Percentiles rank a stretch among this genome's conserved stretches.
Evolutionary conservation across 2,888 invertebrate genomes (phyloP).

Genomic region (Autographa gamma): DNA sequence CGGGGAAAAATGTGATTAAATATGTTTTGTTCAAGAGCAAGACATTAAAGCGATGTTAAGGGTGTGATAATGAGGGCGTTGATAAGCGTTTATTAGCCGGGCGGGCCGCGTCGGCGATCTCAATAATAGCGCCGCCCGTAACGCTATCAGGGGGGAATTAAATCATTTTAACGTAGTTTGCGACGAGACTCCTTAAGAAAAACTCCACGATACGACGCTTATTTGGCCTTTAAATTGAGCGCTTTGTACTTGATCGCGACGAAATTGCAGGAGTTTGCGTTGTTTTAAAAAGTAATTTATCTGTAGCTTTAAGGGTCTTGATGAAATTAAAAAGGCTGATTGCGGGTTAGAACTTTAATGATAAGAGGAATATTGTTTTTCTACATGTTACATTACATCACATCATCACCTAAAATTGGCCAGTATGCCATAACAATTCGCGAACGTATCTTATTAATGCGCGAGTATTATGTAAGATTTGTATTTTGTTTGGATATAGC

Average conservation of each 20-base stretch:
- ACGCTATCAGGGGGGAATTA: slow-evolving; percentile 86
- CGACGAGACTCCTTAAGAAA: slow-evolving; percentile 79
- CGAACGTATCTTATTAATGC: slow-evolving; percentile 16
- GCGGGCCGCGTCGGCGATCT: slow-evolving; percentile 77
- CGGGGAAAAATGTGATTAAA: slow-evolving; percentile 89
- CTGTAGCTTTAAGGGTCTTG: slow-evolving; percentile 53
- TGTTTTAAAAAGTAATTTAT: slow-evolving; percentile 68
- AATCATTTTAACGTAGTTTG: slow-evolving; percentile 88
- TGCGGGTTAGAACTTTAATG: background rate
- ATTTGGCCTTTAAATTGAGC: slow-evolving; percentile 78
- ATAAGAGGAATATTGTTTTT: too few species aligned
- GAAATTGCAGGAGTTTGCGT: slow-evolving; percentile 60
- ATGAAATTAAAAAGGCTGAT: slow-evolving; percentile 15
- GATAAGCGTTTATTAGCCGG: slow-evolving; percentile 89
- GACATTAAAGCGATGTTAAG: slow-evolving; percentile 89
- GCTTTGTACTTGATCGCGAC: slow-evolving; percentile 64
- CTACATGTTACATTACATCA: too few species aligned
- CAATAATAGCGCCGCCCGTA: slow-evolving; percentile 78
- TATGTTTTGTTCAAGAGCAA: slow-evolving; percentile 90
- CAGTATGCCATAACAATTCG: background rate
- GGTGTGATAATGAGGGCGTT: slow-evolving; percentile 89
- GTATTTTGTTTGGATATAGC: slow-evolving; percentile 17
- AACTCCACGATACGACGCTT: slow-evolving; percentile 77
- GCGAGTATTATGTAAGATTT: slow-evolving; percentile 34
- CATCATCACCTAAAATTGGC: too few species aligned